phyloP scores from a whole-genome alignment of 2,797 vertebrate genomes.

The Semaprochilodus insignis region DNA sequence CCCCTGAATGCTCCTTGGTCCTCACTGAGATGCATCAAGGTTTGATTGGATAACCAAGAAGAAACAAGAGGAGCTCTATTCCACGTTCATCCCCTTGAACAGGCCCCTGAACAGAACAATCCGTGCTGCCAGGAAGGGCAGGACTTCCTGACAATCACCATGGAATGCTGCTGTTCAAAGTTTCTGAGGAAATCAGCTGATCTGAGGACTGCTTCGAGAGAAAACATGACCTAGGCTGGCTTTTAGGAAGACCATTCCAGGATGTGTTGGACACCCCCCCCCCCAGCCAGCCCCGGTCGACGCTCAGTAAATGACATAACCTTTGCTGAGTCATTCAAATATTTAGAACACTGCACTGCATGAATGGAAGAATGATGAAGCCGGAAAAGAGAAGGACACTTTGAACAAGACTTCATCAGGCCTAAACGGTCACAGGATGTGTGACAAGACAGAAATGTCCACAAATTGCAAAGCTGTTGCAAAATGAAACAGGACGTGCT shows the following conservation, averaged over 20 bases:
- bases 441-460: conserved; percentile 60
- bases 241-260: conserved; percentile 1
- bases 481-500: conserved; percentile 21
- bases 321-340: conserved; percentile 27
- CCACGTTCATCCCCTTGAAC: conserved; percentile 21
- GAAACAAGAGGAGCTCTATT: conserved; percentile 37
- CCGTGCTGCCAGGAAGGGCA: conserved; percentile 51
- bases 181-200: conserved; percentile 56
- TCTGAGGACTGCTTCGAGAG: conserved; percentile 22
- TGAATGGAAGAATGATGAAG: not conserved
- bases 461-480: conserved; percentile 33
- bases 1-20: not conserved
- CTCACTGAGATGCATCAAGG: conserved; percentile 23
- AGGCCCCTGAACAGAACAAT: conserved; percentile 48
- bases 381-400: not conserved
- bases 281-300: not conserved
- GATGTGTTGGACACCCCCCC: not conserved
- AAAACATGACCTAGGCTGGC: conserved; percentile 1
- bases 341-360: not conserved
- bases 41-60: conserved; percentile 23
- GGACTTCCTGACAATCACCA: conserved; percentile 53
- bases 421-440: conserved; percentile 61
- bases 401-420: not conserved
- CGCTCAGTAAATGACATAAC: conserved; percentile 7
- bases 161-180: conserved; percentile 50